Evolutionary conservation across 2,797 vertebrate genomes (phyloP).

Genomic region (Falco cherrug): DNA sequence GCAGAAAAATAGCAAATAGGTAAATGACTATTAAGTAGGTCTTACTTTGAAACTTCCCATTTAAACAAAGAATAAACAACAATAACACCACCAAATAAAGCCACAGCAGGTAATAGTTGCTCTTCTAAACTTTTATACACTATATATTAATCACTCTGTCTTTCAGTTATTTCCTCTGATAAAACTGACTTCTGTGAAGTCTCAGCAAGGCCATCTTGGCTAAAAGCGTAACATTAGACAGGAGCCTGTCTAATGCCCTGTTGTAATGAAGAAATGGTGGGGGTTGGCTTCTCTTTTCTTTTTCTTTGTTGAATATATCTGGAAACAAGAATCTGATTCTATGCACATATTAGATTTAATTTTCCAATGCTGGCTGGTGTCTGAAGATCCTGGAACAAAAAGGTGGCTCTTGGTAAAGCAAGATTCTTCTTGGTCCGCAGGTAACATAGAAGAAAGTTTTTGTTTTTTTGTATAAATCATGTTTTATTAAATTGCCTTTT

Average conservation of each 20-base stretch:
- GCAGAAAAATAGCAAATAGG: conserved; percentile 79
- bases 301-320: conserved; percentile 47
- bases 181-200: conserved; percentile 79
- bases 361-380: conserved; percentile 70
- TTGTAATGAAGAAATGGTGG: conserved; percentile 64
- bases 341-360: conserved; percentile 35
- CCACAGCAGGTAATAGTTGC: conserved; percentile 91
- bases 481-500: conserved; percentile 66
- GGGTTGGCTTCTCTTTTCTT: conserved; percentile 41
- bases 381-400: conserved; percentile 70
- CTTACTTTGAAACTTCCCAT: conserved; percentile 85
- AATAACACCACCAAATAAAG: conserved; percentile 89
- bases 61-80: conserved; percentile 88
- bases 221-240: conserved; percentile 77
- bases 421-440: conserved; percentile 74
- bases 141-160: conserved; percentile 84
- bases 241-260: conserved; percentile 73
- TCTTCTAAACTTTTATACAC: conserved; percentile 87
- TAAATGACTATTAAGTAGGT: conserved; percentile 81
- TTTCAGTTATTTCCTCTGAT: conserved; percentile 87
- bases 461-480: conserved; percentile 59
- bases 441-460: conserved; percentile 74
- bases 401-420: conserved; percentile 70
- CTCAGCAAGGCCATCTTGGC: conserved; percentile 84
- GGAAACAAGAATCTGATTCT: conserved; percentile 66